phyloP scores from a whole-genome alignment of 2,888 invertebrate species.

The Therioaphis trifolii region DNA sequence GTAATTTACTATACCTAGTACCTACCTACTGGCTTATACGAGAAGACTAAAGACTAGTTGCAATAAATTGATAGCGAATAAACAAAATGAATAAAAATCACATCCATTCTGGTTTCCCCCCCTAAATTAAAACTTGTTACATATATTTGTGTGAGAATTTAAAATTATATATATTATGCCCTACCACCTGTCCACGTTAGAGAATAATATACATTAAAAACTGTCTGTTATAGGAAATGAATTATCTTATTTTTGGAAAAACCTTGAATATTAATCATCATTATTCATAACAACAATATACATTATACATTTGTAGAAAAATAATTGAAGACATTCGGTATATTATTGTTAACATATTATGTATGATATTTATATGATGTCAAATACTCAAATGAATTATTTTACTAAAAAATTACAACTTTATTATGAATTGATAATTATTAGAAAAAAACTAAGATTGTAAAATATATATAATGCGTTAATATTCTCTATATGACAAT shows the following conservation, averaged over 20 bases:
- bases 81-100: slow-evolving; percentile 27
- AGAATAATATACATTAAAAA: not conserved
- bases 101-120: slow-evolving; percentile 49
- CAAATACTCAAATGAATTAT: too few relatives aligned
- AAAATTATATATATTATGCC: slow-evolving; percentile 9
- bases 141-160: slow-evolving; percentile 9
- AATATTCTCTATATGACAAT: too few relatives aligned
- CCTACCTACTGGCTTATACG: not conserved
- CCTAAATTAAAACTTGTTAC: not conserved
- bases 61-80: slow-evolving; percentile 17
- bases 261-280: slow-evolving; percentile 51
- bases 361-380: too few relatives aligned
- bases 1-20: too few relatives aligned
- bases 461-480: too few relatives aligned
- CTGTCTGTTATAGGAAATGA: slow-evolving; percentile 49
- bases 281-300: not conserved
- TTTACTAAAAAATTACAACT: too few relatives aligned
- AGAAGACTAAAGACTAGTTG: slow-evolving; percentile 7
- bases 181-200: not conserved
- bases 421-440: too few relatives aligned
- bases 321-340: too few relatives aligned
- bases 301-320: not conserved
- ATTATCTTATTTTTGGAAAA: slow-evolving; percentile 50
- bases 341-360: too few relatives aligned
- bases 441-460: too few relatives aligned